Percentiles rank a stretch among this genome's conserved stretches.
phyloP scores from a whole-genome alignment of 2,797 vertebrate genomes.

The Halcyon chelicuti region DNA sequence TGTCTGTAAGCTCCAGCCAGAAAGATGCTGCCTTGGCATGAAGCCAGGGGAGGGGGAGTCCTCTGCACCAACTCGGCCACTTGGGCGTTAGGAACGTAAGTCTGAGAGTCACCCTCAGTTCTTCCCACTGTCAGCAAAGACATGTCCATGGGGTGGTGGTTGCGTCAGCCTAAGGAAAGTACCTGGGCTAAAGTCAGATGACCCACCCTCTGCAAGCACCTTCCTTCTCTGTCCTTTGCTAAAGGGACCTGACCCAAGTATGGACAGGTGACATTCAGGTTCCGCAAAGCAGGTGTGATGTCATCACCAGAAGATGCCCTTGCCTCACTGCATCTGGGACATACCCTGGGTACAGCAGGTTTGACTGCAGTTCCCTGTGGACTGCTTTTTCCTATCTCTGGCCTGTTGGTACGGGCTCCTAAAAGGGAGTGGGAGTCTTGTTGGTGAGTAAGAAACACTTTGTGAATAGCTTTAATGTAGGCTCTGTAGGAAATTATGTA shows the following conservation, averaged over 20 bases:
- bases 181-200: neutral
- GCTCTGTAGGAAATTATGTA: neutral
- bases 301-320: neutral
- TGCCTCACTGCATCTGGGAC: neutral
- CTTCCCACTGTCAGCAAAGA: neutral
- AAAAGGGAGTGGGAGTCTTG: neutral
- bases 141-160: accelerated
- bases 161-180: neutral
- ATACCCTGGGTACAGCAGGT: neutral
- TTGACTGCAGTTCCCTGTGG: neutral
- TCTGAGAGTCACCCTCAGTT: neutral
- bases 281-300: neutral
- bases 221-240: neutral
- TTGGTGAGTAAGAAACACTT: neutral
- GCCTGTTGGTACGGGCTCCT: neutral
- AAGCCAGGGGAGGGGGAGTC: neutral
- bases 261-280: neutral
- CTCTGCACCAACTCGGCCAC: neutral
- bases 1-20: neutral
- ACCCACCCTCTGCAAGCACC: neutral
- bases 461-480: neutral
- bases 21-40: neutral
- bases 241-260: neutral
- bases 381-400: neutral
- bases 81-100: neutral